Evolutionary conservation across 2,888 invertebrate genomes (phyloP), one percentile per base, ranked within the genome.

Genomic region (Xanthostigma xanthostigma): DNA sequence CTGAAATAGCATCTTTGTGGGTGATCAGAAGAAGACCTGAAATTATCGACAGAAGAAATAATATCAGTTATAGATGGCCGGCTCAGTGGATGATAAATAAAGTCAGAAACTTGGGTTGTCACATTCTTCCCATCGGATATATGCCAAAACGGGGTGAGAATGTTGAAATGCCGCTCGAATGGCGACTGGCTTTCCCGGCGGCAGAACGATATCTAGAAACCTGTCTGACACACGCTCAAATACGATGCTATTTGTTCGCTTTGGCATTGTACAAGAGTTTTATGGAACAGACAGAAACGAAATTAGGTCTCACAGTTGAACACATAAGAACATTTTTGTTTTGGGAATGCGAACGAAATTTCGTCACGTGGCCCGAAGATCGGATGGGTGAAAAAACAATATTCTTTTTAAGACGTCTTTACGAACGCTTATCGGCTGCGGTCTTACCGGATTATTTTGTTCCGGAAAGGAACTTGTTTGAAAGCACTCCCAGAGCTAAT

Each of bases 171-270:
- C 74, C 78, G 50, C 65, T 86, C 14, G 85, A 89, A 62, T 90
- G 89, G 89, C 81, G 79, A 63, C 71, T 88, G 3, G 73, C 75
- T 39, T 89, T 87, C 60, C 85, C 86, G 0, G 78, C 79, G 48
- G 86, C 84, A 0, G 87, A 88, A 62, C 73, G 79, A 27, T 84
- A 78, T 59, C 66, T 90, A 53, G 83, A 88, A 61, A 78, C 79
- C 12, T 77, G 78, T 54, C 70, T 88, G 60, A 76, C 78, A 0
- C 78, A 78, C 59, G 73, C 80, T 1, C 89, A 89, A 58, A 75
- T 81, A 41, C 74, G 82, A 51, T 76, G 84, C 49, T 81, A 81
- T 58, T 67, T 86, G 53, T 76, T 85, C 55, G 67, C 81, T 2
- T 66, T 86, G 52, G 68, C 77, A 37, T 63, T 90, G n/a, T 76